Conservation (phyloP, 2,888 invertebrate genomes). For the Ochropleura leucogaster region DNA sequence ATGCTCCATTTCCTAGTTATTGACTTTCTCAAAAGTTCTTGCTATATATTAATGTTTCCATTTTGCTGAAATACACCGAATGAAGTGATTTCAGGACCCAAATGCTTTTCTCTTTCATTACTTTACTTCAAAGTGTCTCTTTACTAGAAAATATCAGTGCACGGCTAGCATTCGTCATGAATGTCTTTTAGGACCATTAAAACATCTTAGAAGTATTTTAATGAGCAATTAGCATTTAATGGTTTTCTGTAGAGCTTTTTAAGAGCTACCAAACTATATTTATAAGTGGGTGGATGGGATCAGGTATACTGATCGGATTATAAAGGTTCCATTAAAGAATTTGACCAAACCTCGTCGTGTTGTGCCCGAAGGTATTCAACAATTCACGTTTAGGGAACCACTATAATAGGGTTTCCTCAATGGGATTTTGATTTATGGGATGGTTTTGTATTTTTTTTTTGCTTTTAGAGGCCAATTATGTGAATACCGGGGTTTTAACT, state of each 20-base stretch:
- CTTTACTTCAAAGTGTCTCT: conserved; percentile 1
- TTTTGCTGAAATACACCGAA: background rate
- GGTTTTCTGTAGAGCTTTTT: background rate
- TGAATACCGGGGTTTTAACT: background rate
- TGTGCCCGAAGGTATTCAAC: conserved; percentile 45
- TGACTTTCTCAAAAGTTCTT: background rate
- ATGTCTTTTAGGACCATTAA: conserved; percentile 2
- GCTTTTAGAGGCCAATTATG: background rate
- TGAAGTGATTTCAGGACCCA: background rate
- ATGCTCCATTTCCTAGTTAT: background rate
- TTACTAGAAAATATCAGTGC: conserved; percentile 9
- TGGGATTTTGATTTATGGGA: conserved; percentile 7
- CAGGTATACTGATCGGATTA: conserved; percentile 27
- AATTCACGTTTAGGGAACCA: conserved; percentile 1
- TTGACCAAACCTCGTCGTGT: conserved; percentile 25
- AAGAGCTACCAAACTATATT: conserved; percentile 19
- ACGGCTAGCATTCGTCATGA: background rate
- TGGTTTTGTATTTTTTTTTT: conserved; percentile 21
- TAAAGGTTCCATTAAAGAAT: conserved; percentile 34
- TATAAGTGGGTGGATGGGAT: conserved; percentile 19
- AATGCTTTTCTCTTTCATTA: background rate
- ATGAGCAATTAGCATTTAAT: conserved; percentile 52
- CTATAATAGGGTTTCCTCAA: conserved; percentile 14
- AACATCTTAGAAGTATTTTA: conserved; percentile 25
- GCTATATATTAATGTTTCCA: background rate